Conservation (phyloP, 2,797 vertebrate genomes). For the Peromyscus aztecus region DNA sequence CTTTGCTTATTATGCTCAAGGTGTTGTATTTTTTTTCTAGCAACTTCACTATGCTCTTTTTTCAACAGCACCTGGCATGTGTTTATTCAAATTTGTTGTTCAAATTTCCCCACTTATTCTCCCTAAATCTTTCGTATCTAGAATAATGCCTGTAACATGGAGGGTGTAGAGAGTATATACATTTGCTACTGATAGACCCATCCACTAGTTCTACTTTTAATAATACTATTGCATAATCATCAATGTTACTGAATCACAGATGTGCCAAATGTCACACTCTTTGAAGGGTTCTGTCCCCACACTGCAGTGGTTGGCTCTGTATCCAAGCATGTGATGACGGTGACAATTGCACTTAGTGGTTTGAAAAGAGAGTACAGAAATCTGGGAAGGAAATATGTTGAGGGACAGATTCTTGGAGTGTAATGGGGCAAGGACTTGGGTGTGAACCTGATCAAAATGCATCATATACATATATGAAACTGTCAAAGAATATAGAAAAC, state of each 20-base stretch:
- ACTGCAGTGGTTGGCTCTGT: neutral
- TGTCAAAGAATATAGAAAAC: neutral
- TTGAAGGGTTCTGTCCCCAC: neutral
- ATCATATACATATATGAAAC: neutral
- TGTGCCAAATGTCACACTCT: neutral
- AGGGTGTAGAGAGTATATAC: neutral
- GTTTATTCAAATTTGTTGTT: neutral
- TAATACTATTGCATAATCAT: neutral
- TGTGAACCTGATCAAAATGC: neutral
- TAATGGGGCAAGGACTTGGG: neutral
- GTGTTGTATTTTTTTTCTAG: neutral
- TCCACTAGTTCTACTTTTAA: neutral
- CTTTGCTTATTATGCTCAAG: neutral
- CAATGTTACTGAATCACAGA: neutral
- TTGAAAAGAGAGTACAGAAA: neutral
- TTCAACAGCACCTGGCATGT: neutral
- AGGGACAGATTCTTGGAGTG: neutral
- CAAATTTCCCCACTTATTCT: neutral
- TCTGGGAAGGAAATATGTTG: neutral
- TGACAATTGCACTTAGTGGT: neutral
- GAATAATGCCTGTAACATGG: neutral
- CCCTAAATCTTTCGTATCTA: neutral
- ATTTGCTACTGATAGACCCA: neutral
- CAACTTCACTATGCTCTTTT: neutral
- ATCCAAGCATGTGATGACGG: neutral